phyloP scores from a whole-genome alignment of 2,113 vertebrate genomes.

The Tenrec ecaudatus region DNA sequence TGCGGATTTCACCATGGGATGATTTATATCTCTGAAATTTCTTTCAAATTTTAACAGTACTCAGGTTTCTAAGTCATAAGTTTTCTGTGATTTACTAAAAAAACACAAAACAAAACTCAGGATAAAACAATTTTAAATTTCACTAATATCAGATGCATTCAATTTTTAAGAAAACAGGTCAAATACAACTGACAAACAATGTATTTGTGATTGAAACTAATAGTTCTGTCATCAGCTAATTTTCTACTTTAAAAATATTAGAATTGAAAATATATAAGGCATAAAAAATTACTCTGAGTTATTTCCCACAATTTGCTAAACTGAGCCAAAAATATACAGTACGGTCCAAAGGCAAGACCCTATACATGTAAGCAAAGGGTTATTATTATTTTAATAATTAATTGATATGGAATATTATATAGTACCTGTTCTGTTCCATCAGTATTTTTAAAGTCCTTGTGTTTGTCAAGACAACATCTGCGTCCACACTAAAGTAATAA shows the following conservation, averaged over 20 bases:
- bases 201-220: neutral
- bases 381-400: conserved; percentile 41
- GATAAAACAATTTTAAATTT: neutral
- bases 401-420: neutral
- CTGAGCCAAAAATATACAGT: neutral
- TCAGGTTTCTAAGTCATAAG: neutral
- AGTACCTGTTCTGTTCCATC: conserved; percentile 98
- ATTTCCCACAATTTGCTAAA: neutral
- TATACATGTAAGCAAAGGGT: neutral
- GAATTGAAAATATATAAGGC: neutral
- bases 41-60: conserved; percentile 30
- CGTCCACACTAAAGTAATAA: conserved; percentile 96
- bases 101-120: conserved; percentile 13
- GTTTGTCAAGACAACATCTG: conserved; percentile 97
- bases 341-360: neutral
- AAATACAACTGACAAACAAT: neutral
- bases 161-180: neutral
- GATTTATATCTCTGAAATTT: neutral
- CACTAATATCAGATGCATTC: neutral
- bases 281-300: neutral
- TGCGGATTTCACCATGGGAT: neutral
- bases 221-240: neutral
- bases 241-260: conserved; percentile 9
- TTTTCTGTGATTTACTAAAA: conserved; percentile 26
- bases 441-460: conserved; percentile 93